Evolutionary conservation across 1,140 invertebrate genomes (phyloP).

Genomic region (Eurosta solidaginis): DNA sequence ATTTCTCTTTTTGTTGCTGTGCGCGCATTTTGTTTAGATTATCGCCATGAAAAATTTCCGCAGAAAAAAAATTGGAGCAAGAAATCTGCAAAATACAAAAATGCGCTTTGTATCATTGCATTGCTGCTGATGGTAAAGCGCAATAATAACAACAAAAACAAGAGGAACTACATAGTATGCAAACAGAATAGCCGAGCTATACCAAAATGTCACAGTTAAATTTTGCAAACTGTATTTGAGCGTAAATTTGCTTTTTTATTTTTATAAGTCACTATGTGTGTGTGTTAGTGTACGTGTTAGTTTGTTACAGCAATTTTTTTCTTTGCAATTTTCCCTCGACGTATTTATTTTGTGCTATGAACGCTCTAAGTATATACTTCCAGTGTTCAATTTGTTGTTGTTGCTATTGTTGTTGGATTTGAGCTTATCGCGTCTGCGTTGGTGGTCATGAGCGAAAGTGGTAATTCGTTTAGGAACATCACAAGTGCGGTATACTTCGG

Average conservation of each 20-base stretch:
- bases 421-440: background rate
- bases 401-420: background rate
- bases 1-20: background rate
- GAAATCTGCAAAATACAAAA: background rate
- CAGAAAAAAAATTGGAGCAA: background rate
- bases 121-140: background rate
- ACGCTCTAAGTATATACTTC: background rate
- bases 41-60: background rate
- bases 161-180: no score
- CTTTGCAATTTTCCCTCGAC: background rate
- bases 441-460: background rate
- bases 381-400: background rate
- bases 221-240: background rate
- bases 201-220: background rate
- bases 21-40: background rate
- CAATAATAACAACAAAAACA: background rate
- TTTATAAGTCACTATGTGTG: no score
- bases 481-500: constrained; percentile 9
- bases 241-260: background rate
- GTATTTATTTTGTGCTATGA: background rate
- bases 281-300: background rate
- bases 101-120: background rate
- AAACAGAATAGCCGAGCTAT: background rate
- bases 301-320: background rate
- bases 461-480: constrained; percentile 29